Evolutionary conservation across 2,113 vertebrate genomes (phyloP).

Genomic region (Eclectus roratus): DNA sequence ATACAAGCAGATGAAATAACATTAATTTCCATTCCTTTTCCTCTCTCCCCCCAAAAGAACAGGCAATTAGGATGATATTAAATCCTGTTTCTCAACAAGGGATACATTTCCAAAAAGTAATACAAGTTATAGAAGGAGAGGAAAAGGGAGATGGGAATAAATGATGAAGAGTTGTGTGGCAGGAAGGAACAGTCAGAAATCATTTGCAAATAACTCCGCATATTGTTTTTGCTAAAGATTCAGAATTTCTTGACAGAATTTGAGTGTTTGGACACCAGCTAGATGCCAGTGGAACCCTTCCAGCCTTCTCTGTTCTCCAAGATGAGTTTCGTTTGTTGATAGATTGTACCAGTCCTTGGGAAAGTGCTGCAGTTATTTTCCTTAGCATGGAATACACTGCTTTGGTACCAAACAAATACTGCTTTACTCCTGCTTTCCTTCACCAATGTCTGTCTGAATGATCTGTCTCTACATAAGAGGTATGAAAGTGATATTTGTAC

Average conservation of each 20-base stretch:
- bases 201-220: not conserved
- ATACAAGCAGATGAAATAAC: not conserved
- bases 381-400: not conserved
- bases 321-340: not conserved
- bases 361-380: not conserved
- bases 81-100: not conserved
- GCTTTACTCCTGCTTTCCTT: not conserved
- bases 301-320: not conserved
- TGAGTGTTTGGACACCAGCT: not conserved
- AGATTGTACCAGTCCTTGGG: not conserved
- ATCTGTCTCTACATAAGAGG: not conserved
- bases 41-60: not conserved
- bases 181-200: slow-evolving; percentile 11
- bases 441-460: not conserved
- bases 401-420: not conserved
- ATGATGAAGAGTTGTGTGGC: not conserved
- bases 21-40: not conserved
- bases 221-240: not conserved
- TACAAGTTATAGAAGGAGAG: not conserved
- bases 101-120: not conserved
- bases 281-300: not conserved
- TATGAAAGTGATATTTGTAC: not conserved
- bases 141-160: not conserved
- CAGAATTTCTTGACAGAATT: not conserved
- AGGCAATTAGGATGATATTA: not conserved